Base-by-base conservation (phyloP, 1,140 invertebrate genomes). In the Drosophila punjabiensis region DNA sequence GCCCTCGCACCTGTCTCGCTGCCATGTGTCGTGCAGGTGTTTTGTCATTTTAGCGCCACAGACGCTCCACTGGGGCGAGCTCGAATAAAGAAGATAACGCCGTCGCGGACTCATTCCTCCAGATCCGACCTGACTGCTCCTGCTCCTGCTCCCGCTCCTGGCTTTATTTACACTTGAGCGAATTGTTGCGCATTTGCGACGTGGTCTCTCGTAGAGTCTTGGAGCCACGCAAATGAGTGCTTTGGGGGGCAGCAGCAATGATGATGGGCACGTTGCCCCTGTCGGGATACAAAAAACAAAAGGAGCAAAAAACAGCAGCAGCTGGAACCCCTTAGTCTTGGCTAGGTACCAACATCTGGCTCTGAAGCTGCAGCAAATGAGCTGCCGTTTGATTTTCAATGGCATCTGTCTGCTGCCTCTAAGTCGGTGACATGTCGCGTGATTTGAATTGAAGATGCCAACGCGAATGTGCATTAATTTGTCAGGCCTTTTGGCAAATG, bases 151-250 rank as follows among this genome's bases (percentile, higher is more conserved):
- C 24, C 48, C 58, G 18, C 64, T 76, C 52, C 52, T 70, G 79
- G 79, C 77, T 81, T 92, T 90, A 84, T 89, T 92, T 92, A 92
- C 89, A 92, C 89, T 89, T 92, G 79, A 92, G 70, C 69, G 89
- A 83, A 92, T 92, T 92, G 90, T 92, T 90, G 85, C 89, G 89
- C 89, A 92, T 92, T 92, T 92, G 76, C 79, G 56, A 32, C 20
- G 56, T 35, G 53, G 67, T 48, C 35, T 37, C 48, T 48, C 16
- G 39, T 10, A 45, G 41, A 53, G 28, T 18, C 67, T 35, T n/a
- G 61, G 33, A 33, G 56, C 53, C 45, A 20, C 37, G 65, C 69
- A 82, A 76, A 88, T 88, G 77, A 84, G 81, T 52, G 61, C 76
- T 73, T 69, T 76, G 85, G 78, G 81, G 37, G 24, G 35, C 32